Conservation (phyloP, 2,797 vertebrate species). For the Sebastes steindachneri region DNA sequence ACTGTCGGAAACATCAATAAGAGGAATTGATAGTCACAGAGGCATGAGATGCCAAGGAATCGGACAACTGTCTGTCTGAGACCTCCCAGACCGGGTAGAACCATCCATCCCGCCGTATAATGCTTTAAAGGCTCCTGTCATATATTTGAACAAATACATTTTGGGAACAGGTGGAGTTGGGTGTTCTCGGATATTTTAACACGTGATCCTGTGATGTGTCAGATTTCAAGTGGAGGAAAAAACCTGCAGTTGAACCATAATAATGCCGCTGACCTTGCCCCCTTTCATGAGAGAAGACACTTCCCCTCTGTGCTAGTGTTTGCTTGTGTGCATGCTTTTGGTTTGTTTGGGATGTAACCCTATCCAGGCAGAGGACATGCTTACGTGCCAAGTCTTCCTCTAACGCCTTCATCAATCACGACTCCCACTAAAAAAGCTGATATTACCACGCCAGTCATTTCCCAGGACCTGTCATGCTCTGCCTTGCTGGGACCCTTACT, state of each 20-base stretch:
- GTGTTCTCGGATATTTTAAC: constrained; percentile 23
- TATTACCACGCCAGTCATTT: constrained; percentile 3
- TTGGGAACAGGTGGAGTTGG: constrained; percentile 54
- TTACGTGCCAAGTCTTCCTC: not conserved
- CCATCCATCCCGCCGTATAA: no score
- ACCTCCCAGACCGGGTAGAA: no score
- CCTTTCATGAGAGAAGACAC: constrained; percentile 59
- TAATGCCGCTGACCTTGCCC: constrained; percentile 30
- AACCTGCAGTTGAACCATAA: constrained; percentile 22
- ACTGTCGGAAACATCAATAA: no score
- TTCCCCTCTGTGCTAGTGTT: constrained; percentile 33
- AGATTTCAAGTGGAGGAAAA: constrained; percentile 47
- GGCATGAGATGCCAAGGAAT: no score
- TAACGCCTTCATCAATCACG: constrained; percentile 6
- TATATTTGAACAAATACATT: constrained; percentile 19
- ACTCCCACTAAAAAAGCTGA: constrained; percentile 18
- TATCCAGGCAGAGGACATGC: constrained; percentile 38
- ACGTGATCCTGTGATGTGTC: constrained; percentile 25
- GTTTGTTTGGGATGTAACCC: constrained; percentile 73
- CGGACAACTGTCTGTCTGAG: no score
- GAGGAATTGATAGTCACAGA: no score
- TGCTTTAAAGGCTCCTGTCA: not conserved
- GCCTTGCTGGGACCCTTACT: not conserved
- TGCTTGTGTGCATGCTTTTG: constrained; percentile 58
- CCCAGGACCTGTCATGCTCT: constrained; percentile 10